Evolutionary conservation across 2,797 vertebrate species (phyloP), one percentile per base, ranked within the genome.

Genomic region (Kryptolebias ocellatus): DNA sequence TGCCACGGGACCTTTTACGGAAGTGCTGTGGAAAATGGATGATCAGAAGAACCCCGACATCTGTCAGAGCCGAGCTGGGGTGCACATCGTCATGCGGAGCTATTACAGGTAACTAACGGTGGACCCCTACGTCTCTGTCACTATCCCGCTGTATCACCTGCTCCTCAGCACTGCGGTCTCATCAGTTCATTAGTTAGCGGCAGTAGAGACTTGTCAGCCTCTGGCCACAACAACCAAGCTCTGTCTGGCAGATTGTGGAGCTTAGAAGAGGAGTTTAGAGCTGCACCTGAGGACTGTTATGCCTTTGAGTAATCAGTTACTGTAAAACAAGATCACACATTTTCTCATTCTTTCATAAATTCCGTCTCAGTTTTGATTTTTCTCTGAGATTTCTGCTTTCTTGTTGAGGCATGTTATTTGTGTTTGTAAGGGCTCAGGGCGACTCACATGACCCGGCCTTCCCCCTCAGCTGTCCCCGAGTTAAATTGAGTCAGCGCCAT

Each of bases 1-100:
- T 81, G 98, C 97, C 70, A 98, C 96, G 2, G 98, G 98, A 87
- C 98, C 97, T 80, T 99, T 99, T 95, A 97, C 96, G 70, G 97
- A 98, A 91, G 90, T 92, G 0, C 89, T 95, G 87, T 91, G 95
- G 90, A 96, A 96, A 95, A 99, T 98, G 97, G 98, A 99, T 90
- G 93, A 98, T 90, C 87, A 94, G 90, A 76, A 91, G 15, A 93
- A 92, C 52, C 45, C 89, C 47, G 94, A 96, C 88, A 99, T 99
- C 94, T 99, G 97, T 88, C 98, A 99, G 93, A 95, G 95, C 1
- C 95, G 95, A 3, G 96, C 95, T 0, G 96, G 95, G 24, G 96
- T 97, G 71, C 96, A 97, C 69, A 96, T 96, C 69, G 96, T 98
- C 86, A 98, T 98, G 93, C 96, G 90, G 5, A 95, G 96, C 66